Evolutionary conservation across 2,888 invertebrate genomes (phyloP), one percentile per base, ranked within the genome.

Genomic region (Galeruca laticollis): DNA sequence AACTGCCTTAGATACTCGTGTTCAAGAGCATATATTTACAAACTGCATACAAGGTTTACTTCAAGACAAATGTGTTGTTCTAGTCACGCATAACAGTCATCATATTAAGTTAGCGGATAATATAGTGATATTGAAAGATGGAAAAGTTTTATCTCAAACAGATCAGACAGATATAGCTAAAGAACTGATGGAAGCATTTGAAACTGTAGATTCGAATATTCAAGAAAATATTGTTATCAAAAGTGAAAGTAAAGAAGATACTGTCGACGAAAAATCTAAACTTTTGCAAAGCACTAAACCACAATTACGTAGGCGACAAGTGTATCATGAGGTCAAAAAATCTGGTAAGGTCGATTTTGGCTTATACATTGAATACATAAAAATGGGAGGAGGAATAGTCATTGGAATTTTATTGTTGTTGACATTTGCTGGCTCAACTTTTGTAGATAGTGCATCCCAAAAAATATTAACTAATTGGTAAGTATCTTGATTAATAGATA

Each of bases 1-100:
- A 15, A 93, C 93, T 47, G 93, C 94, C 0, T 91, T 95, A 0
- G 95, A 95, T 79, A 88, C 92, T 0, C 89, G 89, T 64, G 94
- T 95, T 0, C 92, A 92, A 2, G 87, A 90, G 40, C 89, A 91
- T 76, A 85, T 92, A 4, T 94, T 94, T 82, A 89, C 92, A 33
- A 89, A 90, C 79, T 95, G 82, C 64, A 76, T 82, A 40, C 72
- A 74, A 66, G 75, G 75, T 6, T 81, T 79, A 47, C 68, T 82
- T 6, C 75, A 75, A 63, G 74, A 77, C 49, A 78, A 79, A 73
- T 37, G 80, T 11, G 82, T 88, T 54, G 86, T 92, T 59, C 84
- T 92, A 9, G 89, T 80, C 3, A 80, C 78, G 0, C 80, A 80
- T 43, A 80, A 79, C 66, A 21, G 71, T 2, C 77, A 76, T 43